Conservation (phyloP, 2,797 vertebrate genomes). For the Chelonia mydas region DNA sequence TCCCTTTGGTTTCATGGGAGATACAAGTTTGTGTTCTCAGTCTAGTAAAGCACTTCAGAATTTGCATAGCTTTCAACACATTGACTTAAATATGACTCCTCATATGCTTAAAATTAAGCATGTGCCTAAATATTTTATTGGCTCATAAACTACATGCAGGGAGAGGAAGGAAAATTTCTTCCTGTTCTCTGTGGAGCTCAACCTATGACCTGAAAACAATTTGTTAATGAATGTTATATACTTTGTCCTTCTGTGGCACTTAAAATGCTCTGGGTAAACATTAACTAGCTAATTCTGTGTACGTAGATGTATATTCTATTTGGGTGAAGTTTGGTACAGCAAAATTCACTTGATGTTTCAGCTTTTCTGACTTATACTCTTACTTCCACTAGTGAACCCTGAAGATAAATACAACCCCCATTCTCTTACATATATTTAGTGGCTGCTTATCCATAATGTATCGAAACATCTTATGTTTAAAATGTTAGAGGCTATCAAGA, state of each 20-base stretch:
- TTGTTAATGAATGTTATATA: neutral
- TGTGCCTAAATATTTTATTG: neutral
- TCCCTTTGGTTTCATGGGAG: neutral
- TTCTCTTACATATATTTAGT: neutral
- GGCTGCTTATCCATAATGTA: neutral
- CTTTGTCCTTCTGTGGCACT: neutral
- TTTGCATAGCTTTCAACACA: neutral
- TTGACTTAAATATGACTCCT: neutral
- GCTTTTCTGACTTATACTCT: neutral
- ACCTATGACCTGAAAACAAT: neutral
- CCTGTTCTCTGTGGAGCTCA: neutral
- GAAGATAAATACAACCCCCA: neutral
- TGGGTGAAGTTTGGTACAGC: neutral
- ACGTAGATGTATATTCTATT: neutral
- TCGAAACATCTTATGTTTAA: neutral
- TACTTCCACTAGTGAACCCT: neutral
- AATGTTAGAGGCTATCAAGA: neutral
- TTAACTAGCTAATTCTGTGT: neutral
- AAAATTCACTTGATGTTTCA: neutral
- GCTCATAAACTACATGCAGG: fast-evolving
- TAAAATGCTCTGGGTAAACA: neutral
- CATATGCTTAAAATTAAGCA: neutral
- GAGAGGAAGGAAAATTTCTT: fast-evolving
- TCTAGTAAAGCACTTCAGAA: neutral
- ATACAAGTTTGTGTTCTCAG: fast-evolving